A percentile compares a stretch with the other conserved stretches of the same genome.
Evolutionary conservation across 2,888 invertebrate genomes (phyloP).

Genomic region (Stenichneumon culpator): DNA sequence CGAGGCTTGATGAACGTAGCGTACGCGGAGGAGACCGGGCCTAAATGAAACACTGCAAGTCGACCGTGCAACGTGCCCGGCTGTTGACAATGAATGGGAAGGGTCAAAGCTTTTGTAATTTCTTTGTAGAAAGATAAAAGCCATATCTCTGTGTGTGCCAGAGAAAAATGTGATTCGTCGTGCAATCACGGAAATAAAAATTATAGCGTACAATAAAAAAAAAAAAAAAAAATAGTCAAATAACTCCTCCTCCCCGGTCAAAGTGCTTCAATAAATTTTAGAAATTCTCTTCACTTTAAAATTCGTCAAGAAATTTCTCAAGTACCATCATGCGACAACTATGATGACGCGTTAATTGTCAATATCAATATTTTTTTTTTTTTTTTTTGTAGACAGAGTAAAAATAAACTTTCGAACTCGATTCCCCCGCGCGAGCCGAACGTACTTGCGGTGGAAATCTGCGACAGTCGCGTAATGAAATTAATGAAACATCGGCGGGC

Average conservation of each 20-base stretch:
- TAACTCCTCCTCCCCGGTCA: not conserved
- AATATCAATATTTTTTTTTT: too few species aligned
- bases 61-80: not conserved
- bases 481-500: not conserved
- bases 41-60: not conserved
- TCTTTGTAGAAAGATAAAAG: not conserved
- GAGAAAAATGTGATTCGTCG: not conserved
- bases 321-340: too few species aligned
- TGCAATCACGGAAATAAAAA: not conserved
- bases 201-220: not conserved
- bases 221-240: not conserved
- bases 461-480: not conserved
- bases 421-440: not conserved
- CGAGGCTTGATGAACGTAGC: not conserved
- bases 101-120: not conserved
- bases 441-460: not conserved
- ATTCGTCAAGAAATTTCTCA: not conserved
- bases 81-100: not conserved
- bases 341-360: too few species aligned
- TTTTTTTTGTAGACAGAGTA: too few species aligned
- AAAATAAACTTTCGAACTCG: not conserved
- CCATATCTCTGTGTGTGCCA: not conserved
- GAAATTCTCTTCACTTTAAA: not conserved
- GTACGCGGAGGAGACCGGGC: not conserved
- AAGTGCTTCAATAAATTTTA: not conserved